Base-by-base conservation (phyloP, 2,113 vertebrate genomes). In the Pomatostomus ruficeps region DNA sequence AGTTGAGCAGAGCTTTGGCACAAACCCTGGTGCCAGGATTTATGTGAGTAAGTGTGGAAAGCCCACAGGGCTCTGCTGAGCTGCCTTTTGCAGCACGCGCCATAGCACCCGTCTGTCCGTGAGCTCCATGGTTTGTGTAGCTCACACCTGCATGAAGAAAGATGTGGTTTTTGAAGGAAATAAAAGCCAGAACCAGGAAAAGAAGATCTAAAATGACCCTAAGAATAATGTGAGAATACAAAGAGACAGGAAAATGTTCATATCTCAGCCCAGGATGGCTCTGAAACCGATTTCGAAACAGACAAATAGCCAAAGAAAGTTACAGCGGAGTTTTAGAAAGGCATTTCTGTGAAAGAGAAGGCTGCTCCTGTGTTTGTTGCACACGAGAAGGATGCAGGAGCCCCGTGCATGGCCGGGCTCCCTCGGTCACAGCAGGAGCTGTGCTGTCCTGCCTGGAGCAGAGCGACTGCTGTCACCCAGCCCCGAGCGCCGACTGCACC, bases 401-500 rank as follows among this genome's bases (percentile, higher is more conserved):
- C 54, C 36, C 8, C 1, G 4, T 63, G 63, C 43, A 7, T 3
- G 8, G 29, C 20, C 33, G 31, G 22, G 11, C 6, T 89, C 23
- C n/a, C 59, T 42, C 2, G 3, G 54, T 17, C 61, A 29, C 38
- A 59, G 57, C 75, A 67, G 55, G 63, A 76, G 35, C 8, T 5
- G 4, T 5, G 49, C 43, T 42, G 63, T 74, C 72, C 72, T n/a
- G 35, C 89, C 61, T 31, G 0, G n/a, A 19, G 63, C 63, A 20
- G 35, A 52, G 36, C 3, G 0, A 42, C 5, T 59, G 62, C 42
- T 0, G 0, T 26, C 67, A 16, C 79, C 46, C 22, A 52, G 80
- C 70, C 49, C 57, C 4, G 7, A 68, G 58, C 26, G 1, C 29
- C 1, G 9, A 9, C 25, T 11, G 29, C 48, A n/a, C 58, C 48